Evolutionary conservation across 2,797 vertebrate species (phyloP).

Genomic region (Delichon dasypus): DNA sequence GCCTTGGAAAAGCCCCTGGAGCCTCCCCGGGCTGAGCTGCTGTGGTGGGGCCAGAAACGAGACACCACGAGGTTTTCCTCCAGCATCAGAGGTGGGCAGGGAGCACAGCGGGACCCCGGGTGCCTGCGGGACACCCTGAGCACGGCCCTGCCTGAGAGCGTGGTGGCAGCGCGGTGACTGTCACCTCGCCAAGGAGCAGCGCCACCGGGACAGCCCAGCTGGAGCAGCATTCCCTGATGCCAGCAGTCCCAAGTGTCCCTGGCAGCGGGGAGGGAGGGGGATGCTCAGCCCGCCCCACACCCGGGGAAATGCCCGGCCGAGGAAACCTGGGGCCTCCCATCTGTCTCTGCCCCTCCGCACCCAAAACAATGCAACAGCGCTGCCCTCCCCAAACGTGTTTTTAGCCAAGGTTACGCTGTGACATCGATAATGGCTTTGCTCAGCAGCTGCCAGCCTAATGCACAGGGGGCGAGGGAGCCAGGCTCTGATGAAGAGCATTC

Average conservation of each 20-base stretch:
- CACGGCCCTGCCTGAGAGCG: fast-evolving
- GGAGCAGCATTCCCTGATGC: fast-evolving
- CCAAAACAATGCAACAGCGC: neutral
- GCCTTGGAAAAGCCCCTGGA: neutral
- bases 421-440: conserved; percentile 6
- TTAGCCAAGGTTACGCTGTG: neutral
- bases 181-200: neutral
- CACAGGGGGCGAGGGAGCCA: neutral
- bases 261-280: neutral
- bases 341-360: neutral
- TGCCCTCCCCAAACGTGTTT: neutral
- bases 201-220: neutral
- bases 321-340: neutral
- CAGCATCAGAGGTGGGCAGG: neutral
- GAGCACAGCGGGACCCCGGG: fast-evolving
- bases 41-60: fast-evolving
- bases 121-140: neutral
- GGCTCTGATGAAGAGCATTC: conserved; percentile 2
- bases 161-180: neutral
- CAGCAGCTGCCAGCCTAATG: conserved; percentile 17
- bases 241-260: neutral
- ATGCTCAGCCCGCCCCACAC: neutral
- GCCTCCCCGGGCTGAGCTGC: neutral
- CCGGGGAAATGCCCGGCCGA: neutral
- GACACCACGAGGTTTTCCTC: neutral